Conservation (phyloP, 2,888 invertebrate genomes). For the Orthosia gracilis region DNA sequence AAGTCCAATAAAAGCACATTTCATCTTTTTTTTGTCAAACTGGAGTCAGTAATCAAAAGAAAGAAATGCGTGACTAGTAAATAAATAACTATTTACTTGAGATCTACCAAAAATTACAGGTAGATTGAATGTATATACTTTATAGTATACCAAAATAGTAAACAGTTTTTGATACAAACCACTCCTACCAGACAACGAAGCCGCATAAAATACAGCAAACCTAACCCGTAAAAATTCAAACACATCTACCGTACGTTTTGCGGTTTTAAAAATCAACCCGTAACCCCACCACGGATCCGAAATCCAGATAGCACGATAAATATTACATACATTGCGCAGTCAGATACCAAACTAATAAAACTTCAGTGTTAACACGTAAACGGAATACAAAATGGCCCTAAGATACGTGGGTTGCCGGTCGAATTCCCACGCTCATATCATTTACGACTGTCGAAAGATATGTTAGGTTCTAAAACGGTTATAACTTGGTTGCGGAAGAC, state of each 20-base stretch:
- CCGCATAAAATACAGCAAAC: not conserved
- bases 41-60: no score
- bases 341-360: constrained; percentile 70
- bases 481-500: constrained; percentile 22
- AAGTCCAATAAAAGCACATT: no score
- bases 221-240: constrained; percentile 36
- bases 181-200: constrained; percentile 2
- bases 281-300: constrained; percentile 36
- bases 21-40: no score
- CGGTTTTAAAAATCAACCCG: constrained; percentile 39
- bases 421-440: constrained; percentile 46
- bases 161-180: constrained; percentile 1
- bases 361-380: constrained; percentile 60
- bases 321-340: constrained; percentile 59
- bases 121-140: no score
- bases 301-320: constrained; percentile 59
- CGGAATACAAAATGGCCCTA: constrained; percentile 55
- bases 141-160: no score
- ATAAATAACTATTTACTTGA: no score
- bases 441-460: constrained; percentile 48
- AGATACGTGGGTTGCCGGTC: constrained; percentile 31
- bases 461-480: constrained; percentile 41
- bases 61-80: no score
- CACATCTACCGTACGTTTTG: constrained; percentile 39
- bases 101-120: not conserved